These are phyloP conservation scores for Panthera tigris DNA, from an alignment of 2,113 vertebrate genomes.

Conservation along the genomic window DNA sequence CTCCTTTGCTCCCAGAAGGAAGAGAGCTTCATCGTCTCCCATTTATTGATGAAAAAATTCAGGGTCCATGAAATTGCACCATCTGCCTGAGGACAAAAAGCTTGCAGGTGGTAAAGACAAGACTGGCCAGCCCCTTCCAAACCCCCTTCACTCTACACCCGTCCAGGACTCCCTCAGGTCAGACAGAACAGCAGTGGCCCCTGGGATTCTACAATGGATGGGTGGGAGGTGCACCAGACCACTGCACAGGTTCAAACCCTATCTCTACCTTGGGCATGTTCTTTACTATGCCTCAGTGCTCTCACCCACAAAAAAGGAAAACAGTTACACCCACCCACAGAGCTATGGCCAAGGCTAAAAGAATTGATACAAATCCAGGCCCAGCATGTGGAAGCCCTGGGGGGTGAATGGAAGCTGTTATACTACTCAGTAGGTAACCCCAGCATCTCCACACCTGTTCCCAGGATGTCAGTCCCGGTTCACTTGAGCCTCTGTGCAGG, in stretches of 20 bases:
- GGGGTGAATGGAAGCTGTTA: neutral
- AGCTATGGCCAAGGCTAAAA: neutral
- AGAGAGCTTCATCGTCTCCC: neutral
- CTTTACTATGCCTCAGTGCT: neutral
- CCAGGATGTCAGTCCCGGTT: neutral
- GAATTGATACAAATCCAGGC: neutral
- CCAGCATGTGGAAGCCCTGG: neutral
- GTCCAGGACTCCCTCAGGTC: neutral
- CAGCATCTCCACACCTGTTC: neutral
- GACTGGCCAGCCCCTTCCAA: neutral
- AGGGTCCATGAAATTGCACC: neutral
- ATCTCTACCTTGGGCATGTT: neutral
- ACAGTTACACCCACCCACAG: neutral
- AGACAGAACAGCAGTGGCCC: neutral
- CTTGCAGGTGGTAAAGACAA: neutral
- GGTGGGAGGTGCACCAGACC: neutral
- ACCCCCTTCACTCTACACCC: neutral
- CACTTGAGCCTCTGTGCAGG: neutral
- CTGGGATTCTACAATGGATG: neutral
- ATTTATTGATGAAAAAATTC: neutral
- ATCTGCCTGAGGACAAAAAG: neutral
- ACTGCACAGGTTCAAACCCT: neutral
- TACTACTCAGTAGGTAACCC: neutral
- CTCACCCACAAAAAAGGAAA: neutral
- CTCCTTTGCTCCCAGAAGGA: too few species aligned